These are phyloP conservation scores for Lycorma delicatula DNA, from an alignment of 1,140 invertebrate genomes.

Conservation along the genomic window DNA sequence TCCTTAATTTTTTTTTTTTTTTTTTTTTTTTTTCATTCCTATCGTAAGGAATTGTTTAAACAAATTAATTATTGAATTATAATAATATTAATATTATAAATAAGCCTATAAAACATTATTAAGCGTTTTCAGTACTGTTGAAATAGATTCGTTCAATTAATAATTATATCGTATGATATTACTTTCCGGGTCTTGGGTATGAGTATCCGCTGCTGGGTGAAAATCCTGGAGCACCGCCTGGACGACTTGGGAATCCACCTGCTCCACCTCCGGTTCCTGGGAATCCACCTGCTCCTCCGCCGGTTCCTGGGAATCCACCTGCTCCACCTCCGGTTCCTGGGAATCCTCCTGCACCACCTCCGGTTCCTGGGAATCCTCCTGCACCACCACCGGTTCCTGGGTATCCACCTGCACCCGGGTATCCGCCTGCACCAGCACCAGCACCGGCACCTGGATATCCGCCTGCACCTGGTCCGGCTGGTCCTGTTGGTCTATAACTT, in stretches of 20 bases:
- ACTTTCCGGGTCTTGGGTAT: constrained; percentile 18
- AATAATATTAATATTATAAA: too few species aligned
- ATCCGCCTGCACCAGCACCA: not conserved
- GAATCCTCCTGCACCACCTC: not conserved
- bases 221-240: not conserved
- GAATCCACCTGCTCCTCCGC: not conserved
- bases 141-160: not conserved
- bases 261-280: constrained; percentile 1
- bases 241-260: not conserved
- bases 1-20: too few species aligned
- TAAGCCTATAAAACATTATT: too few species aligned
- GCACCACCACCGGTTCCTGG: not conserved
- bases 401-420: not conserved
- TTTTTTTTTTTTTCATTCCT: too few species aligned
- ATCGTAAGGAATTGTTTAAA: too few species aligned
- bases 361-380: not conserved
- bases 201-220: constrained; percentile 14
- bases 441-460: not conserved
- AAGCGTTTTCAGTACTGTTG: constrained; percentile 3
- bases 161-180: not conserved
- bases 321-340: not conserved
- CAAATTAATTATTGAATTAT: too few species aligned
- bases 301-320: not conserved
- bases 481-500: constrained; percentile 18
- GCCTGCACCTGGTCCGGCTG: constrained; percentile 1